Base-by-base conservation (phyloP, 2,888 invertebrate species). In the Platypus cylindrus region DNA sequence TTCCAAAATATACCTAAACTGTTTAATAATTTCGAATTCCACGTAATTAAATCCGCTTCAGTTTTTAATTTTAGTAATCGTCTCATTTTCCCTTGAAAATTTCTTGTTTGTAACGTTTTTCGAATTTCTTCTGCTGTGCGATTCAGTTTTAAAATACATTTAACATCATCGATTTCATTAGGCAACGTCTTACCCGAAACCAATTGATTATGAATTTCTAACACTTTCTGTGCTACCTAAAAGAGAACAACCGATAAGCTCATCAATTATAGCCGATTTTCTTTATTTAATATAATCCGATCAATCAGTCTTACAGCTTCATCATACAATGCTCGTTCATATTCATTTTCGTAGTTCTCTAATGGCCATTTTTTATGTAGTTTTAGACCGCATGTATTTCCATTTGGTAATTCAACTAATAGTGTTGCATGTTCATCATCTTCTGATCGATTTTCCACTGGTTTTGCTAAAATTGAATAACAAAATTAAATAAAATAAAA, bases 21-120 rank as follows among this genome's bases (percentile, higher is more conserved):
- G 0, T 69, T 67, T 52, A 76, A 78, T 31, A 83, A 77, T 50
- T 71, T 70, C 4, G 70, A 67, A 48, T 80, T 79, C 36, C 76
- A 51, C 38, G 74, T 71, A 17, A 79, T 64, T 5, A 83, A 53
- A 31, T 71, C 71, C 49, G 71, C 69, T 53, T 82, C 82, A 0
- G 68, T 69, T 49, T 73, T 71, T 24, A 79, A 53, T 59, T 73
- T 72, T 35, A 71, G 70, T 2, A 73, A 60, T n/a, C 68, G 62
- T 2, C 60, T 60, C 42, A 67, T 70, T 52, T 71, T 71, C 43
- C 67, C 66, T 46, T 72, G 68, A 18, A 68, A 62, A 30, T 68
- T 65, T 45, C 65, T 63, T 36, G 66, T 64, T 48, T 67, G 67
- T 41, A 66, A 63, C 16, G 66, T 50, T 0, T 64, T 58, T 20